Evolutionary conservation across 2,797 vertebrate genomes (phyloP).

Genomic region (Lutjanus argentimaculatus): DNA sequence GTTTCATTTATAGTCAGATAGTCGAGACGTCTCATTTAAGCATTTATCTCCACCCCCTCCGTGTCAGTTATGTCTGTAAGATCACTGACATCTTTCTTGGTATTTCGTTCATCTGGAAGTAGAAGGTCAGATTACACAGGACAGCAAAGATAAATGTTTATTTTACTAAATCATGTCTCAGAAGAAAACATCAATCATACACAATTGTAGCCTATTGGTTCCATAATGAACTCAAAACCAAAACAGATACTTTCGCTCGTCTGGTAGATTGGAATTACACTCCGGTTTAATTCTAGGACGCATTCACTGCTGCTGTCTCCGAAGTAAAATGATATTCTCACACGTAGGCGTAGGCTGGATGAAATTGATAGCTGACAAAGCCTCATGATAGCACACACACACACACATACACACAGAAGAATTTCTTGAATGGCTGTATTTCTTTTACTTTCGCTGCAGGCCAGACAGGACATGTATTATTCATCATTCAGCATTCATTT

Average conservation of each 20-base stretch:
- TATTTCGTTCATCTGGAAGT: not conserved
- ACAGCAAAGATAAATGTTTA: not conserved
- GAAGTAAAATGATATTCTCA: slow-evolving; percentile 7
- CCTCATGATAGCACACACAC: slow-evolving; percentile 4
- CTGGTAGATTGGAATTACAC: not conserved
- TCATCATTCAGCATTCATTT: slow-evolving; percentile 21
- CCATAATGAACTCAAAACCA: not conserved
- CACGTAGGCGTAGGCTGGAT: slow-evolving; percentile 1
- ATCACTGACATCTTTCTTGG: not conserved
- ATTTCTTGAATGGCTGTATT: slow-evolving; percentile 12
- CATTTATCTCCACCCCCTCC: not conserved
- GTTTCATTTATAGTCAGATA: slow-evolving; percentile 11
- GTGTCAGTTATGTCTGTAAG: not conserved
- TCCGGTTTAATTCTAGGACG: not conserved
- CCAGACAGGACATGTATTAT: slow-evolving; percentile 27
- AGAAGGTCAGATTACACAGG: not conserved
- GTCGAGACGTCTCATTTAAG: not conserved
- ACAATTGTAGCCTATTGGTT: not conserved
- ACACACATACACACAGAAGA: slow-evolving; percentile 10
- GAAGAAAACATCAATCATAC: not conserved
- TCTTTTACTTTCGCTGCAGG: not conserved
- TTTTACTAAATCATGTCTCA: not conserved
- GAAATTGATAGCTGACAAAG: slow-evolving; percentile 32
- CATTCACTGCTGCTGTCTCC: not conserved
- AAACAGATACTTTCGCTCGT: not conserved